Evolutionary conservation across 92 coral and sea anemone genomes (phyloP).

Genomic region (Palythoa caribaeorum): DNA sequence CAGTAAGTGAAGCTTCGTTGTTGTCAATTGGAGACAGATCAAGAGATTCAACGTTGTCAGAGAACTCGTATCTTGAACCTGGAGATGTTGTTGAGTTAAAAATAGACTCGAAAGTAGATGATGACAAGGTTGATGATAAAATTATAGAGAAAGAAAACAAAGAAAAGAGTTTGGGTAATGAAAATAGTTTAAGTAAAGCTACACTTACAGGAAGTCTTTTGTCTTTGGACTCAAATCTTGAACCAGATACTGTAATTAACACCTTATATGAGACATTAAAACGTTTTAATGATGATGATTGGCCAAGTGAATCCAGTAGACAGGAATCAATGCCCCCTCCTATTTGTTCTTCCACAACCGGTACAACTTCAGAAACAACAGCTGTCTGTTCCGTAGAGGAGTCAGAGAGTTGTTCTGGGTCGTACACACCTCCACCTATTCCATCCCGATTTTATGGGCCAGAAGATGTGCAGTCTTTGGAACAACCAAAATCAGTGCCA

Average conservation of each 20-base stretch:
- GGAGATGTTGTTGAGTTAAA: slow-evolving; percentile 41
- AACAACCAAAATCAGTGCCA: background rate
- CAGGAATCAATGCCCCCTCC: slow-evolving; percentile 1
- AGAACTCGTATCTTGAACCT: slow-evolving; percentile 24
- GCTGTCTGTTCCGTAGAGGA: background rate
- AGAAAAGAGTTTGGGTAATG: background rate
- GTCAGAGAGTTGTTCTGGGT: background rate
- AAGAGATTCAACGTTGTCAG: slow-evolving; percentile 42
- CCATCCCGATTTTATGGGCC: slow-evolving; percentile 25
- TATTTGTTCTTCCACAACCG: background rate
- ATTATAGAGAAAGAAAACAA: background rate
- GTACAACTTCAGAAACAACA: background rate
- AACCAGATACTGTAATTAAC: slow-evolving; percentile 46
- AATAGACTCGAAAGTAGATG: background rate
- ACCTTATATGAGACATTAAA: slow-evolving; percentile 35
- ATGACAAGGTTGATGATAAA: background rate
- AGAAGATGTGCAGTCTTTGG: slow-evolving; percentile 44
- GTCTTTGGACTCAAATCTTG: slow-evolving; percentile 35
- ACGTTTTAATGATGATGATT: slow-evolving; percentile 39
- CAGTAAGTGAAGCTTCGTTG: slow-evolving; percentile 75
- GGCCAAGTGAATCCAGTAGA: background rate
- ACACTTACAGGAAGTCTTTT: slow-evolving; percentile 42
- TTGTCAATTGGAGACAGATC: slow-evolving; percentile 69
- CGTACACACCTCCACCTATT: slow-evolving; percentile 31
- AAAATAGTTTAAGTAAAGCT: slow-evolving; percentile 19